Conservation (phyloP, 2,888 invertebrate genomes). For the Drosophila mimica region DNA sequence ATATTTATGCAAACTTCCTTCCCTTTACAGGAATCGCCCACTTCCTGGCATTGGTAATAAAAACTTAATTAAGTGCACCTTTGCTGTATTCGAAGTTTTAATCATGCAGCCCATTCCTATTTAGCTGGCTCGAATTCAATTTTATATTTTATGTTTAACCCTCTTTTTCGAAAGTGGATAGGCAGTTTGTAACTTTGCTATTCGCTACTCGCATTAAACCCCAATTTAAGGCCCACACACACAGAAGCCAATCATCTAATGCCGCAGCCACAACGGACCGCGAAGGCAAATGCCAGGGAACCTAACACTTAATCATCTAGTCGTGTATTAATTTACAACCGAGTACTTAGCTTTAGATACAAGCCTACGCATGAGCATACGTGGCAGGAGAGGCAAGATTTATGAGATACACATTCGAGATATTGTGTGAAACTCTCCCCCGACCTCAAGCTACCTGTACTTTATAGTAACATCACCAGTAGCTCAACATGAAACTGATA, state of each 20-base stretch:
- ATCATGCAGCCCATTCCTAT: neutral
- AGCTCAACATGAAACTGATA: conserved; percentile 10
- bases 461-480: neutral
- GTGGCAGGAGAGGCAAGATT: conserved; percentile 13
- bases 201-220: neutral
- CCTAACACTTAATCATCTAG: conserved; percentile 40
- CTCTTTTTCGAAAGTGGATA: conserved; percentile 1
- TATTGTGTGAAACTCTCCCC: conserved; percentile 4
- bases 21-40: neutral
- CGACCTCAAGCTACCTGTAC: neutral
- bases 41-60: neutral
- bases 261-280: neutral
- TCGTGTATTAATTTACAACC: conserved; percentile 38
- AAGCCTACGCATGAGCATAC: conserved; percentile 9
- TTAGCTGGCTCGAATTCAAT: neutral
- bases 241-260: conserved; percentile 21
- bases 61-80: neutral
- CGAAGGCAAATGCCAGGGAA: conserved; percentile 11
- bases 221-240: conserved; percentile 10
- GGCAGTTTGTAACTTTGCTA: neutral
- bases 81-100: neutral
- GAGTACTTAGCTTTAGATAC: conserved; percentile 1
- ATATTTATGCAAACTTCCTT: neutral
- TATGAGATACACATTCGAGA: conserved; percentile 24
- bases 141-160: neutral